Percentiles rank a stretch among this genome's conserved stretches.
These are phyloP conservation scores for Agapetus fuscipes DNA, from an alignment of 2,888 invertebrate genomes.

Conservation along the genomic window DNA sequence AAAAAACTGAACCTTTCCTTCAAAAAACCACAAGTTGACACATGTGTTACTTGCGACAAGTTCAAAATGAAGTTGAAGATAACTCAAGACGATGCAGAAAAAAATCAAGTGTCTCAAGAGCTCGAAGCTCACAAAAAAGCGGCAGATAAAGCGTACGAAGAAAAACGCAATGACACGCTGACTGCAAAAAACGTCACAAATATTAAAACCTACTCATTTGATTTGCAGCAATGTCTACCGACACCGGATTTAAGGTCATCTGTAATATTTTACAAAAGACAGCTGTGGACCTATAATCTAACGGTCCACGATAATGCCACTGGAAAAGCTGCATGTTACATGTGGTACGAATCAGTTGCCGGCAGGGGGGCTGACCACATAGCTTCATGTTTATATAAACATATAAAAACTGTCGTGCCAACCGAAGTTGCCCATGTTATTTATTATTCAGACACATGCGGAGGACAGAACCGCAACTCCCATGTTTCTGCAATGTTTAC, in stretches of 20 bases:
- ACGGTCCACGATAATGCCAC: slow-evolving; percentile 13
- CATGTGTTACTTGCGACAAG: slow-evolving; percentile 14
- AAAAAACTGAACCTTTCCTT: slow-evolving; percentile 13
- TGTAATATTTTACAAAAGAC: slow-evolving; percentile 3
- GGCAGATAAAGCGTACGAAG: slow-evolving; percentile 7
- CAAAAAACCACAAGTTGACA: slow-evolving; percentile 10
- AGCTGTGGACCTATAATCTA: slow-evolving; percentile 11
- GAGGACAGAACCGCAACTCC: slow-evolving; percentile 22
- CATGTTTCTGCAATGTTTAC: slow-evolving; percentile 22
- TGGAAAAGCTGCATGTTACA: slow-evolving; percentile 14
- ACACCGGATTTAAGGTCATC: too few species aligned
- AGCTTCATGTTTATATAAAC: slow-evolving; percentile 18
- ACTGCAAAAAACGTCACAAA: slow-evolving; percentile 3
- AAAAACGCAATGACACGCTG: slow-evolving; percentile 5
- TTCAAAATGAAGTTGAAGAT: slow-evolving; percentile 10
- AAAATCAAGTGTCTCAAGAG: slow-evolving; percentile 1
- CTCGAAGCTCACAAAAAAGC: too few species aligned
- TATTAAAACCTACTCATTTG: slow-evolving; percentile 1
- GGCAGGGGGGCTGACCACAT: slow-evolving; percentile 22
- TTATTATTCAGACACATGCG: slow-evolving; percentile 19
- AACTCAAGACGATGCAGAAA: slow-evolving; percentile 6
- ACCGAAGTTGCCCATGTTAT: slow-evolving; percentile 9
- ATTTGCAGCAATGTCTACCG: slow-evolving; percentile 1
- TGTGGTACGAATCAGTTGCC: slow-evolving; percentile 19
- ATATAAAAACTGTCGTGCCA: slow-evolving; percentile 10